Percentiles rank a stretch among this genome's conserved stretches.
These are phyloP conservation scores for Drosophila demipolita DNA, from an alignment of 2,888 invertebrate species.

Conservation along the genomic window DNA sequence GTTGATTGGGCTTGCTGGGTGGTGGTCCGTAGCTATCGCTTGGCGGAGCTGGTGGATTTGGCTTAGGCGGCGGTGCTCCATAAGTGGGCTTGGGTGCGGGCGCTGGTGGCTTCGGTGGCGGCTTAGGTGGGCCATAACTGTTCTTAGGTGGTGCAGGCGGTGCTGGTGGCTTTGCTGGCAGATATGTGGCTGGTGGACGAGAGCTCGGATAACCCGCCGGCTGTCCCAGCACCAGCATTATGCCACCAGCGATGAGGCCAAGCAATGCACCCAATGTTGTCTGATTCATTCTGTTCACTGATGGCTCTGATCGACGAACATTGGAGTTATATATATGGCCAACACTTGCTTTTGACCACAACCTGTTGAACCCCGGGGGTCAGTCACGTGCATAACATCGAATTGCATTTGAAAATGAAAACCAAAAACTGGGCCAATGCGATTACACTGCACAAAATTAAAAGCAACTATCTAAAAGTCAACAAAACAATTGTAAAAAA, in stretches of 20 bases:
- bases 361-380: slow-evolving; percentile 48
- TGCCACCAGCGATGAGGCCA: slow-evolving; percentile 20
- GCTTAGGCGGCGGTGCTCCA: slow-evolving; percentile 49
- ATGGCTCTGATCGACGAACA: slow-evolving; percentile 7
- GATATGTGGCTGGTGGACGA: slow-evolving; percentile 50
- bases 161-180: slow-evolving; percentile 47
- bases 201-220: slow-evolving; percentile 78
- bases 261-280: slow-evolving; percentile 32
- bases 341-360: slow-evolving; percentile 52
- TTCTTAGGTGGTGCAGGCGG: slow-evolving; percentile 32
- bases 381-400: slow-evolving; percentile 56
- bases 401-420: slow-evolving; percentile 39
- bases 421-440: slow-evolving; percentile 63
- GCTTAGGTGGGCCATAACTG: slow-evolving; percentile 50
- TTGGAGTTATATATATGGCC: slow-evolving; percentile 58
- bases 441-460: slow-evolving; percentile 49
- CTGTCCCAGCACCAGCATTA: slow-evolving; percentile 29
- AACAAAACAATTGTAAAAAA: neutral
- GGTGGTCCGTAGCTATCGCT: slow-evolving; percentile 48
- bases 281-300: slow-evolving; percentile 53
- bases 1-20: slow-evolving; percentile 43
- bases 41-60: slow-evolving; percentile 28
- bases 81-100: slow-evolving; percentile 49
- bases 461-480: neutral
- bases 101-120: slow-evolving; percentile 14